Percentiles rank a stretch among this genome's conserved stretches.
Conservation (phyloP, 1,140 invertebrate species). For the Anthonomus grandis region DNA sequence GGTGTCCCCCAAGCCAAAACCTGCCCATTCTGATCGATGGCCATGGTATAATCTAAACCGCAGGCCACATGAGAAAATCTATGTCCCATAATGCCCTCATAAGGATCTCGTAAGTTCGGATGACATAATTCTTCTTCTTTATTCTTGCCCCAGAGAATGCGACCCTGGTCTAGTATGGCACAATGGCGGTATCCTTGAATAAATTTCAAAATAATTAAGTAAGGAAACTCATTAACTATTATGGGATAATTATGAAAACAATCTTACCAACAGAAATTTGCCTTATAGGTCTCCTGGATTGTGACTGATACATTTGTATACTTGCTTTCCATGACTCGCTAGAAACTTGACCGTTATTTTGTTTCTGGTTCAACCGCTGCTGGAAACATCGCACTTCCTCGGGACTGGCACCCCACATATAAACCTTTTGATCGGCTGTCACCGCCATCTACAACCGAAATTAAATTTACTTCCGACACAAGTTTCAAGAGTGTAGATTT, state of each 20-base stretch:
- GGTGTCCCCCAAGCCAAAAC: slow-evolving; percentile 66
- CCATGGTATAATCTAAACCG: slow-evolving; percentile 70
- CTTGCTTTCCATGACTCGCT: slow-evolving; percentile 42
- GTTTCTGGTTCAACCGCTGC: slow-evolving; percentile 38
- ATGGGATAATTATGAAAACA: no score
- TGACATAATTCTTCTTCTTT: slow-evolving; percentile 43
- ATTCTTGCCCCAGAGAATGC: slow-evolving; percentile 42
- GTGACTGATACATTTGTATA: slow-evolving; percentile 38
- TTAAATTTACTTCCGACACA: slow-evolving; percentile 1
- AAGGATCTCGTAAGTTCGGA: slow-evolving; percentile 38
- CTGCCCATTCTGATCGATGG: slow-evolving; percentile 56
- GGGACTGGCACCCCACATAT: slow-evolving; percentile 76
- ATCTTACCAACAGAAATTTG: slow-evolving; percentile 43
- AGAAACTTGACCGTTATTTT: slow-evolving; percentile 27
- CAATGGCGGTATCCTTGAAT: slow-evolving; percentile 34
- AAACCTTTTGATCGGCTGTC: slow-evolving; percentile 63
- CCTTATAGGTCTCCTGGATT: slow-evolving; percentile 38
- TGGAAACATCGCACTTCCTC: slow-evolving; percentile 62
- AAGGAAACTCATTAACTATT: no score
- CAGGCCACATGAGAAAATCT: slow-evolving; percentile 54
- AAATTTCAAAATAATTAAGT: neutral
- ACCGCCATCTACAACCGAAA: slow-evolving; percentile 61
- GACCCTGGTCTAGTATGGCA: slow-evolving; percentile 41
- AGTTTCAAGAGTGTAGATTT: slow-evolving; percentile 20
- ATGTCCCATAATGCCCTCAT: slow-evolving; percentile 34